Base-by-base conservation (phyloP, 2,797 vertebrate genomes). In the Gobio occitaniae region DNA sequence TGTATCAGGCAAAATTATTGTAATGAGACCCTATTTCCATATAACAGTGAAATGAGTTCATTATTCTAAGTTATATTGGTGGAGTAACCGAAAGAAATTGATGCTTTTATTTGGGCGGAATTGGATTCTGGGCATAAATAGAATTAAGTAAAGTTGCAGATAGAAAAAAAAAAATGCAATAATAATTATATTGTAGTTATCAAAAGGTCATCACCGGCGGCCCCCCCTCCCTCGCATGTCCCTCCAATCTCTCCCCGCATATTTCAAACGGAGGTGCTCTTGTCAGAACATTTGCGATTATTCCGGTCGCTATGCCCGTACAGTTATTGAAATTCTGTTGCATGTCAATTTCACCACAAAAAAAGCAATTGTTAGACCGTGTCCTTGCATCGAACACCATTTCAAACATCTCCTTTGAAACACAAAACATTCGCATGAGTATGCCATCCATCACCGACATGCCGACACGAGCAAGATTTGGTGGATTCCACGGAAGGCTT, bases 21-120 rank as follows among this genome's bases (percentile, higher is more conserved):
- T 96, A 96, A 96, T 96, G 95, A 96, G 94, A 93, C 92, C 85
- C 93, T 93, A 95, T 96, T 95, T 96, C 94, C 95, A 96, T 96
- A 95, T 93, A 95, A 96, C 95, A 95, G 95, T 90, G 90, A 95
- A 95, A 96, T 96, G 93, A 95, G 95, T 96, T 96, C 95, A 95
- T 96, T 95, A 96, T 93, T 95, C 94, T 94, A 94, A 94, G 92
- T 95, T 95, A 94, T 94, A 94, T 93, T 92, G 92, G 93, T 93
- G 91, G 92, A 94, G 94, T 94, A 93, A 94, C 92, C 92, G 92
- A 93, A 93, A 93, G 92, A 95, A 95, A 95, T 91, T 92, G 94
- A 95, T 95, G 94, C 91, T 93, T 95, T 95, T 95, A 93, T 95
- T 95, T 94, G 92, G 90, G 85, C 87, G 87, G 90, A 94, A 95